Base-by-base conservation (phyloP, 2,113 vertebrate genomes). In the Seriola aureovittata region DNA sequence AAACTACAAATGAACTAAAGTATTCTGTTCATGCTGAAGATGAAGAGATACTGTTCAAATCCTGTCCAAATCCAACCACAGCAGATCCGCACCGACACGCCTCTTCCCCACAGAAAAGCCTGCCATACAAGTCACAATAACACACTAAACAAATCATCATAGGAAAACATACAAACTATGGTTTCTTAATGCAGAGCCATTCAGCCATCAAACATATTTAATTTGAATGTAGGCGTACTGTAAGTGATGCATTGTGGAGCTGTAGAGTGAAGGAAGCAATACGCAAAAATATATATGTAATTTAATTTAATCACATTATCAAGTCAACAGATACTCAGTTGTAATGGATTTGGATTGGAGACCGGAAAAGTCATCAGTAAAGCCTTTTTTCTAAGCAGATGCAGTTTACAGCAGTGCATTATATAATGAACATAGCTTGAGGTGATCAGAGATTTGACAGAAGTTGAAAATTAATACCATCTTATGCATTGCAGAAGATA, bases 381-480 rank as follows among this genome's bases (percentile, higher is more conserved):
- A 4, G 8, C 12, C 1, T 0, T 42, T 5, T 80, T 67, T 71
- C 42, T 71, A 57, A 59, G 40, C 48, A 71, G 58, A 81, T 52
- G 57, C 42, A 34, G 52, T 82, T 68, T 69, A 70, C 23, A 80
- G 19, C 75, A 52, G 36, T 52, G 62, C 50, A 64, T 77, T 71
- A 75, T 78, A 67, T 81, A 81, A 78, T 74, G 36, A 79, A 73
- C 59, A 25, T 42, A 64, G 63, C 77, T 69, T 52, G 16, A 84
- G 79, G 87, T 50, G 5, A 81, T 72, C 17, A 34, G 50, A 52
- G 46, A 70, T 85, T 70, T 69, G 77, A 88, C 63, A 75, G 73
- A 81, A 76, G 58, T 69, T 57, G 36, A 64, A 81, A 71, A 85
- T 83, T 11, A 78, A 78, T 81, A 74, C 63, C 42, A 57, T 72